Base-by-base conservation (phyloP, 2,113 vertebrate species). In the Salvelinus fontinalis region DNA sequence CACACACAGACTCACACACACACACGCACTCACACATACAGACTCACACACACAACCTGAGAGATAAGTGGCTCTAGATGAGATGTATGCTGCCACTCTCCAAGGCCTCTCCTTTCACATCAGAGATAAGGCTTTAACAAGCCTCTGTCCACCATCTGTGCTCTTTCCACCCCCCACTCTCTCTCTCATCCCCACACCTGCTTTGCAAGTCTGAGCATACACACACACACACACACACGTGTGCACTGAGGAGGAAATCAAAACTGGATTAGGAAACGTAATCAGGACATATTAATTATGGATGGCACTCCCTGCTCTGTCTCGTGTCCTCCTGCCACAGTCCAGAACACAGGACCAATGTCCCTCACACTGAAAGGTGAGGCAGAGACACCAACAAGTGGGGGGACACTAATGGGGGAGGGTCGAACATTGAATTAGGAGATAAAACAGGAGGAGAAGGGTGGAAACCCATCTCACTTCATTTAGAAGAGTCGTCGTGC, bases 201-300 rank as follows among this genome's bases (percentile, higher is more conserved):
- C 60, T 22, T n/a, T 64, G 7, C 60, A 59, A 59, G 57, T 64
- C 60, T 64, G 60, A 64, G n/a, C n/a, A 64, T 24, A 39, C 34
- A 34, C 31, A 34, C 31, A 31, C 34, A 34, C 31, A 34, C 31
- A 31, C 31, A 62, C 20, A 62, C 60, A 62, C 54, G 6, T 16
- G 57, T 59, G 57, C 13, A 59, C 57, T 59, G 20, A 59, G 57
- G 20, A 62, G 59, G 60, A 64, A 59, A 59, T 20, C 57, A 59
- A 59, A 59, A n/a, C 57, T 59, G 60, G 20, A 64, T 64, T 64
- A 64, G 60, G 60, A 64, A 64, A 24, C 20, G n/a, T n/a, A 64
- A 64, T 64, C 60, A 64, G 60, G 6, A 64, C n/a, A 12, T 20
- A 64, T 64, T n/a, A 24, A 64, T 64, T n/a, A 64, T 64, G 22